A percentile compares a stretch with the other conserved stretches of the same genome.
These are phyloP conservation scores for Brachypalpus laphriformis DNA, from an alignment of 2,888 invertebrate species.

Conservation along the genomic window DNA sequence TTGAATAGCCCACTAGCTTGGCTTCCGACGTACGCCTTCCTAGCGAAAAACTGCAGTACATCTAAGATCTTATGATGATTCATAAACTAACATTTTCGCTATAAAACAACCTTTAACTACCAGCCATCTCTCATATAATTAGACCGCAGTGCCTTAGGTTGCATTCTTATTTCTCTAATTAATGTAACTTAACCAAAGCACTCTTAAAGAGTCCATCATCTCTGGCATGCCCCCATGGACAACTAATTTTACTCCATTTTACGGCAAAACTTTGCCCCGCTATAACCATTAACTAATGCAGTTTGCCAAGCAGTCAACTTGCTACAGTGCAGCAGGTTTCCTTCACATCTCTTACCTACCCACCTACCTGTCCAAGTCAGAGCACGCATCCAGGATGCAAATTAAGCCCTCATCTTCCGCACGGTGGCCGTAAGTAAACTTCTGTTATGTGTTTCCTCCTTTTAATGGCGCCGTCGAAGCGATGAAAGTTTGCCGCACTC, in stretches of 20 bases:
- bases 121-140: neutral
- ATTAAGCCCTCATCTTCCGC: slow-evolving; percentile 71
- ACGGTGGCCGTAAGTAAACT: slow-evolving; percentile 64
- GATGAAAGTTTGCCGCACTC: slow-evolving; percentile 48
- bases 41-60: too few relatives aligned
- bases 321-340: slow-evolving; percentile 26
- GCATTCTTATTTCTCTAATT: neutral
- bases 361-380: slow-evolving; percentile 43
- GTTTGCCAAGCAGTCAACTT: slow-evolving; percentile 47
- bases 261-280: slow-evolving; percentile 54
- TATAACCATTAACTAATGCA: slow-evolving; percentile 71
- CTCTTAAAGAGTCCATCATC: neutral
- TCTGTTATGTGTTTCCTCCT: slow-evolving; percentile 61
- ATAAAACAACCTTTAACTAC: too few relatives aligned
- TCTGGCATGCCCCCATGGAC: neutral
- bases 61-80: too few relatives aligned
- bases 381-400: slow-evolving; percentile 70
- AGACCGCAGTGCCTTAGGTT: neutral
- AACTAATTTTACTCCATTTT: slow-evolving; percentile 55
- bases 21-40: too few relatives aligned
- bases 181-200: neutral
- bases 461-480: slow-evolving; percentile 52
- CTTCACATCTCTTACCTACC: neutral
- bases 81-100: too few relatives aligned
- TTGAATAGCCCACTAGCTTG: too few relatives aligned